A percentile compares a stretch with the other conserved stretches of the same genome.
phyloP scores from a whole-genome alignment of 23 tunicate genomes.

The Trididemnum clinides region DNA sequence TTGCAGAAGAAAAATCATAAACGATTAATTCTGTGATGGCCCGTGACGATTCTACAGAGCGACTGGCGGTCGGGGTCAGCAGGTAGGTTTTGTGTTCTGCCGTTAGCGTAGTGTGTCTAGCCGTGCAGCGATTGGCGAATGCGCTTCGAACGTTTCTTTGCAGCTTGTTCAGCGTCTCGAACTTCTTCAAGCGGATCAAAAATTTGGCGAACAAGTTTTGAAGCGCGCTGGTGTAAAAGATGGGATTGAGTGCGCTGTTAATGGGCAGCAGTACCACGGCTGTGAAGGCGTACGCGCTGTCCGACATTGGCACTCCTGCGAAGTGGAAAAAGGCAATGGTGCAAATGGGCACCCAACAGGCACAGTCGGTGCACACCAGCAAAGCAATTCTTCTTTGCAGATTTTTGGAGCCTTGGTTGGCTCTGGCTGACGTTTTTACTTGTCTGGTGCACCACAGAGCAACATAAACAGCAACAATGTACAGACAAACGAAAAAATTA shows the following conservation, averaged over 20 bases:
- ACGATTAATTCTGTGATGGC: not conserved
- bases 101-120: not conserved
- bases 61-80: not conserved
- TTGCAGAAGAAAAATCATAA: not conserved
- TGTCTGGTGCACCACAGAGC: not conserved
- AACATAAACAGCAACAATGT: slow-evolving; percentile 45
- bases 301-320: slow-evolving; percentile 29
- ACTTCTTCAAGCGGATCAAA: not conserved
- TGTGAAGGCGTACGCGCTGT: slow-evolving; percentile 43
- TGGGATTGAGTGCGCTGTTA: slow-evolving; percentile 63
- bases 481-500: slow-evolving; percentile 53
- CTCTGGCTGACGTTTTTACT: slow-evolving; percentile 9
- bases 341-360: slow-evolving; percentile 41
- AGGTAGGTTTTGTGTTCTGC: not conserved
- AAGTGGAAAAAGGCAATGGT: slow-evolving; percentile 33
- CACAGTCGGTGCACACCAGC: not conserved
- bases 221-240: slow-evolving; percentile 43
- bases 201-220: not conserved
- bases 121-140: not conserved
- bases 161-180: not conserved
- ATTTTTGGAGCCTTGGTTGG: not conserved
- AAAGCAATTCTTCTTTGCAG: slow-evolving; percentile 7
- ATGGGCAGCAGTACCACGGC: slow-evolving; percentile 61
- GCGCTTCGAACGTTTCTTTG: not conserved
- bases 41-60: not conserved